Conservation (phyloP, 2,888 invertebrate genomes). For the Cryptophagus acutangulus region DNA sequence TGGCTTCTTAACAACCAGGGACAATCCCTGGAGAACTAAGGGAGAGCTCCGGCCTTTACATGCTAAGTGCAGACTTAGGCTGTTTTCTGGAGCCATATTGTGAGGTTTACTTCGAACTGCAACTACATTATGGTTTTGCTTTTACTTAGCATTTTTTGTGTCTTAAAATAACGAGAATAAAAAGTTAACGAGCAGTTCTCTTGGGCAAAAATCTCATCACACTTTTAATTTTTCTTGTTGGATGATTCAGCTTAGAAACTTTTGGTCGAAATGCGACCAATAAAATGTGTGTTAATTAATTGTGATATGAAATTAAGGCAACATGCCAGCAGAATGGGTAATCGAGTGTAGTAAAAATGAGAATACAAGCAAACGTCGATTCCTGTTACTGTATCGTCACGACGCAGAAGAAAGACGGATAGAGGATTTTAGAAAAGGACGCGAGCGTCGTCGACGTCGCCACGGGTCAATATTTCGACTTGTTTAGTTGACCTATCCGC, state of each 20-base stretch:
- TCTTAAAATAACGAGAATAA: too few relatives aligned
- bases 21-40: conserved; percentile 18
- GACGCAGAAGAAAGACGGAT: conserved; percentile 32
- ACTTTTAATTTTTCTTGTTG: too few relatives aligned
- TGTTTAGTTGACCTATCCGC: conserved; percentile 34
- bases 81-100: neutral
- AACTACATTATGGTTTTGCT: too few relatives aligned
- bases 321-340: conserved; percentile 3
- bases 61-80: conserved; percentile 4
- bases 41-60: conserved; percentile 11
- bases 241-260: conserved; percentile 1
- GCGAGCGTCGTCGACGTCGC: too few relatives aligned
- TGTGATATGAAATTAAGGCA: neutral
- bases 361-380: conserved; percentile 27
- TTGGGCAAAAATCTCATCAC: too few relatives aligned
- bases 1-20: conserved; percentile 35
- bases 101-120: too few relatives aligned
- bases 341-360: conserved; percentile 22
- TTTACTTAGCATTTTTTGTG: too few relatives aligned
- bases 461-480: conserved; percentile 38
- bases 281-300: conserved; percentile 1
- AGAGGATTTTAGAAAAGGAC: conserved; percentile 21
- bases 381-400: conserved; percentile 26
- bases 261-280: neutral
- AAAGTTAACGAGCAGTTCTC: too few relatives aligned